Conservation (phyloP, 92 coral and sea anemone species). For the Epizoanthus illoricatus region DNA sequence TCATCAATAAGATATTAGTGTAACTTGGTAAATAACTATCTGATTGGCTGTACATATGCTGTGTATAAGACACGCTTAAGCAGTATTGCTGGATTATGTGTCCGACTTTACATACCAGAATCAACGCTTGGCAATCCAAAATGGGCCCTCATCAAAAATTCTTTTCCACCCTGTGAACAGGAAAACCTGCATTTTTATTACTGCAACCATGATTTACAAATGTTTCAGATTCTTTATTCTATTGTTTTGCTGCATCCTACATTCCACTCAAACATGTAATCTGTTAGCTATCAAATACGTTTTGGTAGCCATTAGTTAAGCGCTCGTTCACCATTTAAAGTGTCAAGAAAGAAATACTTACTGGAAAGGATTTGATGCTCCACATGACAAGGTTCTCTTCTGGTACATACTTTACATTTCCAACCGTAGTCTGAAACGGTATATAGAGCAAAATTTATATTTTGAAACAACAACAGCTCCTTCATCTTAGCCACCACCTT, state of each 20-base stretch:
- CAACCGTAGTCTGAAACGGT: slow-evolving; percentile 83
- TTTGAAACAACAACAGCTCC: no score
- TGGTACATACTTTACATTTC: slow-evolving; percentile 89
- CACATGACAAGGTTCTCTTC: slow-evolving; percentile 89
- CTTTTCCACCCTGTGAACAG: slow-evolving; percentile 88
- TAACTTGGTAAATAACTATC: no score
- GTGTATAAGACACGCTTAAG: background rate
- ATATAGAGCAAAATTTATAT: background rate
- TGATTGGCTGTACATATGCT: no score
- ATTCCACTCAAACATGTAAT: no score
- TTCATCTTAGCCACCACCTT: no score
- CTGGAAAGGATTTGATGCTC: slow-evolving; percentile 98
- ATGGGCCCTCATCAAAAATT: slow-evolving; percentile 93
- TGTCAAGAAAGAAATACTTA: slow-evolving; percentile 47
- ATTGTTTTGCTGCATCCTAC: background rate
- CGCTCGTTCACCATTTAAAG: background rate
- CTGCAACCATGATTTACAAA: background rate
- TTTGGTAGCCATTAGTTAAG: no score
- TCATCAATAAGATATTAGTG: no score
- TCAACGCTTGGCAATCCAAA: slow-evolving; percentile 97
- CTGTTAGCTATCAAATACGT: background rate
- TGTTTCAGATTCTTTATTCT: background rate
- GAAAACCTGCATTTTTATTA: background rate
- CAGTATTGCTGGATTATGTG: background rate
- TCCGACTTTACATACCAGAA: slow-evolving; percentile 63